Percentiles rank a stretch among this genome's conserved stretches.
Evolutionary conservation across 1,140 invertebrate species (phyloP).

Genomic region (Venturia canescens): DNA sequence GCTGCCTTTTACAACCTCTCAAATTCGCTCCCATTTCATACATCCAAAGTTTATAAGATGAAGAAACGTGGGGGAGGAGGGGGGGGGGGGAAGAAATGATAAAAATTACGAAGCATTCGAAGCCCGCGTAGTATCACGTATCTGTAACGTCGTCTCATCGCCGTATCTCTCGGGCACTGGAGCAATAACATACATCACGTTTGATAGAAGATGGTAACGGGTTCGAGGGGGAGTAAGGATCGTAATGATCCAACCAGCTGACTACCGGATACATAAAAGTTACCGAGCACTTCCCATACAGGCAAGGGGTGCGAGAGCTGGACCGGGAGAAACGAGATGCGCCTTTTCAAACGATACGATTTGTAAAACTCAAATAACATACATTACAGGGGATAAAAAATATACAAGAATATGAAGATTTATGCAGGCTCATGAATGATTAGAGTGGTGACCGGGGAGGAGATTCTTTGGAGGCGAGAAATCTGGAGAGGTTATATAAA

Average conservation of each 20-base stretch:
- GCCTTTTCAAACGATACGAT: slow-evolving; percentile 13
- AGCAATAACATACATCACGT: slow-evolving; percentile 43
- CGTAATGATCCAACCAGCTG: slow-evolving; percentile 44
- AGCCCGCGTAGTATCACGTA: background rate
- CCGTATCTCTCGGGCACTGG: slow-evolving; percentile 31
- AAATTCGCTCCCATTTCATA: no score
- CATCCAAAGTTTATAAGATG: background rate
- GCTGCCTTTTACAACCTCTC: no score
- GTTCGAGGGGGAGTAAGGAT: background rate
- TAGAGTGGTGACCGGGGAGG: no score
- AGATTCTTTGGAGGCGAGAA: no score
- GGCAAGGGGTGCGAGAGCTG: slow-evolving; percentile 23
- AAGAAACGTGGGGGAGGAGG: background rate
- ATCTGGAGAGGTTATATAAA: no score
- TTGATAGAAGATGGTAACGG: slow-evolving; percentile 31
- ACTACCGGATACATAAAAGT: slow-evolving; percentile 49
- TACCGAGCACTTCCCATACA: slow-evolving; percentile 42
- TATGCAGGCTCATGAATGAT: no score
- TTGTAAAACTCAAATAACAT: background rate
- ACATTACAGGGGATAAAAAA: no score
- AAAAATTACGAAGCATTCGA: background rate
- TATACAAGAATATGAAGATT: no score
- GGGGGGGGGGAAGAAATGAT: background rate
- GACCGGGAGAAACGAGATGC: background rate
- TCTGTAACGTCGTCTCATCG: slow-evolving; percentile 28